phyloP scores from a whole-genome alignment of 2,113 vertebrate genomes.

The Nymphicus hollandicus region DNA sequence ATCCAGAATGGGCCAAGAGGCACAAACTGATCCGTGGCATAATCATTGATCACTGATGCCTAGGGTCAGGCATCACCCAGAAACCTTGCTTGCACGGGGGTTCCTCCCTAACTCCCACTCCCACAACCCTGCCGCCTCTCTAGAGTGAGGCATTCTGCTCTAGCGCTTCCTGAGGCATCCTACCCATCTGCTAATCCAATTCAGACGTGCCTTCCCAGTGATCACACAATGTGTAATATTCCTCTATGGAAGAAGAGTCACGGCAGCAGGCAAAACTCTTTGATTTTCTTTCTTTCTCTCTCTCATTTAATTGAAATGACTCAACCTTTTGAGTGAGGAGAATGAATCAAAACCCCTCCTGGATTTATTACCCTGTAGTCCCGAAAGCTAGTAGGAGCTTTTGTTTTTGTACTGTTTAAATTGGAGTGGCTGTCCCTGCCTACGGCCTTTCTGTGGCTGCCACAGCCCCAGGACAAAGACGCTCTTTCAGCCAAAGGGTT shows the following conservation, averaged over 20 bases:
- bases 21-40: background rate
- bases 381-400: conserved; percentile 14
- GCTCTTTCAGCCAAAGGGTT: conserved; percentile 3
- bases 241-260: background rate
- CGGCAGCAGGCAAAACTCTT: background rate
- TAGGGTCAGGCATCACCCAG: background rate
- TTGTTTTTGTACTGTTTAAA: conserved; percentile 37
- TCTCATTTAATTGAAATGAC: conserved; percentile 56
- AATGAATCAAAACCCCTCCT: conserved; percentile 22
- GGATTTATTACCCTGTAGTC: conserved; percentile 16
- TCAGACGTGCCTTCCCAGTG: background rate
- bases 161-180: background rate
- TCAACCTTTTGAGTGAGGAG: conserved; percentile 41
- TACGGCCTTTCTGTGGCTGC: background rate
- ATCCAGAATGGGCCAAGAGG: background rate
- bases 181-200: background rate
- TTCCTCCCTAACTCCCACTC: background rate
- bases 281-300: background rate
- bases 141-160: background rate
- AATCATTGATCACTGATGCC: background rate
- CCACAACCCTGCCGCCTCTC: background rate
- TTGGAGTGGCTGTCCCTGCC: conserved; percentile 48
- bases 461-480: background rate
- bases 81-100: background rate
- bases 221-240: background rate